phyloP scores from a whole-genome alignment of 2,797 vertebrate species.

The Falco berigora region DNA sequence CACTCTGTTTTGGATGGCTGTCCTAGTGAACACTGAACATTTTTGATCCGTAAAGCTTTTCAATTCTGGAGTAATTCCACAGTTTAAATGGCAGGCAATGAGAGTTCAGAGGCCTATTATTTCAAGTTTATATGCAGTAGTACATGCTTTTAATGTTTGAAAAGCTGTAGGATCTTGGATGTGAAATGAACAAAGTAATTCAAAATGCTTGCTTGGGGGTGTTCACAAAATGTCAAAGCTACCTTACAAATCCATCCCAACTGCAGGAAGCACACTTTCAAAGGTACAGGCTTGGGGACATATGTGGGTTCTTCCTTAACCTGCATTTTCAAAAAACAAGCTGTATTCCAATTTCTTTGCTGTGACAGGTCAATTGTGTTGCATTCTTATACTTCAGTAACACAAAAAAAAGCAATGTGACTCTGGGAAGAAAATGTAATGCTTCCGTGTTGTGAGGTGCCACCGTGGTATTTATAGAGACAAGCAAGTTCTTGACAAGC shows the following conservation, averaged over 20 bases:
- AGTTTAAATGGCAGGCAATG: constrained; percentile 2
- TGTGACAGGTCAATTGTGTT: constrained; percentile 42
- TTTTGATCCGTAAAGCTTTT: neutral
- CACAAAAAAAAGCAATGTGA: neutral
- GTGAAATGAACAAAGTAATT: constrained; percentile 61
- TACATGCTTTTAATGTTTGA: constrained; percentile 36
- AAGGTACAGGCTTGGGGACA: constrained; percentile 15
- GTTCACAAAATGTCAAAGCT: constrained; percentile 50
- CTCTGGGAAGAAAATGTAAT: neutral
- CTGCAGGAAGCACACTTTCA: constrained; percentile 32
- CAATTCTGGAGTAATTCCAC: neutral
- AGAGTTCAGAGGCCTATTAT: constrained; percentile 48
- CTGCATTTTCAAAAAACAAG: constrained; percentile 40
- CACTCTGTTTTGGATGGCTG: neutral
- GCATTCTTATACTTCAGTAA: constrained; percentile 17
- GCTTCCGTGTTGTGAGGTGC: neutral
- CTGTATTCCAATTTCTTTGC: constrained; percentile 56
- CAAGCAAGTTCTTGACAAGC: neutral
- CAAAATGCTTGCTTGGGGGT: constrained; percentile 11
- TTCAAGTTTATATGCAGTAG: constrained; percentile 44
- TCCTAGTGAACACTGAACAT: neutral
- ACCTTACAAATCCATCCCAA: constrained; percentile 48
- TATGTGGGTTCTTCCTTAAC: constrained; percentile 26
- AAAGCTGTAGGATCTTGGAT: constrained; percentile 44
- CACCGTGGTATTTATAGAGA: neutral